phyloP scores from a whole-genome alignment of 2,113 vertebrate species.

The Pteruthius melanotis region DNA sequence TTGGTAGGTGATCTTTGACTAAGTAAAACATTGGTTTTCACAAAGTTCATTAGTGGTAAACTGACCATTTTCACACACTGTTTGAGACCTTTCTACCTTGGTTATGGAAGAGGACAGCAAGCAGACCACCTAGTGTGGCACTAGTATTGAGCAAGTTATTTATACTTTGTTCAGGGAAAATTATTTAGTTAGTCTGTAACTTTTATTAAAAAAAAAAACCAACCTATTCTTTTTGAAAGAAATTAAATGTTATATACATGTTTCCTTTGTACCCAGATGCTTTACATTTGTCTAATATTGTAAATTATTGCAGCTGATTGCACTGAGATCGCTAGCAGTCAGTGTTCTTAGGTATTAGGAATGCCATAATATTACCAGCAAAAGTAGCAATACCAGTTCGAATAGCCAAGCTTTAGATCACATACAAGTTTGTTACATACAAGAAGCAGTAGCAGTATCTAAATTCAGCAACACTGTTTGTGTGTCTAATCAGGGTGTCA shows the following conservation, averaged over 20 bases:
- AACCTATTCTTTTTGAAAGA: neutral
- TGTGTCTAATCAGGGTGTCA: neutral
- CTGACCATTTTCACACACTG: neutral
- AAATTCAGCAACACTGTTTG: neutral
- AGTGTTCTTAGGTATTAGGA: neutral
- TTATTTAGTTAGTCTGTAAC: neutral
- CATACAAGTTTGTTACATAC: neutral
- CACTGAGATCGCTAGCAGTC: neutral
- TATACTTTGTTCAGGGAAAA: neutral
- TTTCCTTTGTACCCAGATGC: neutral
- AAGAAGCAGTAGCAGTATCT: neutral
- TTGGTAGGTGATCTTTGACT: neutral
- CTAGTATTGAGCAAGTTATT: neutral
- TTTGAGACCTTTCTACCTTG: neutral
- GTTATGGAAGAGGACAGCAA: neutral
- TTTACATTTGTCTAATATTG: neutral
- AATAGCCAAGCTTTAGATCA: neutral
- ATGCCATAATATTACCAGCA: neutral
- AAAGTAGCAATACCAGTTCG: neutral
- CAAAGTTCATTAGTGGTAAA: neutral
- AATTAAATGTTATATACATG: accelerated
- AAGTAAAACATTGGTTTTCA: neutral
- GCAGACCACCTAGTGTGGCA: neutral
- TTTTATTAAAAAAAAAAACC: neutral
- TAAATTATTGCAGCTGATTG: neutral